A percentile compares a stretch with the other conserved stretches of the same genome.
Conservation (phyloP, 2,113 vertebrate genomes). For the Passer montanus region DNA sequence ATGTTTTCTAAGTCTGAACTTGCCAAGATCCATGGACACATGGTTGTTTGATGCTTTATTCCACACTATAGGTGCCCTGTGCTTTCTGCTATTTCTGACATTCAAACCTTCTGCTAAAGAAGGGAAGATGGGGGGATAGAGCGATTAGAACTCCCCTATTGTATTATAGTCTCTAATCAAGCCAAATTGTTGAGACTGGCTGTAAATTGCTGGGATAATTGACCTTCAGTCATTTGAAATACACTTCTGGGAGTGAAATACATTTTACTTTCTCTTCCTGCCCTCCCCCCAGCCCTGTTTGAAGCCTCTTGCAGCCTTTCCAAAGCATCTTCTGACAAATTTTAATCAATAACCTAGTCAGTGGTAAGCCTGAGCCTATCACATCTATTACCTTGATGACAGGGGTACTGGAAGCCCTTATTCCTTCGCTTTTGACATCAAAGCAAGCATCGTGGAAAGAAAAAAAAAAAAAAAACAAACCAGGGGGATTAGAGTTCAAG, state of each 20-base stretch:
- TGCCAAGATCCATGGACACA: neutral
- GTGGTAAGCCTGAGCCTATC: slow-evolving; percentile 36
- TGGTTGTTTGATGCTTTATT: neutral
- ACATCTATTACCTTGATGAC: slow-evolving; percentile 16
- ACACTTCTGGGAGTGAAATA: slow-evolving; percentile 4
- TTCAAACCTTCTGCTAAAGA: neutral
- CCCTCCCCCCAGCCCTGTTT: neutral
- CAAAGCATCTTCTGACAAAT: slow-evolving; percentile 15
- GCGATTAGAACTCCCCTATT: neutral
- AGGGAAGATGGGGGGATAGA: neutral
- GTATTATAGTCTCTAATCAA: slow-evolving; percentile 14
- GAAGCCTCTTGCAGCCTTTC: slow-evolving; percentile 20
- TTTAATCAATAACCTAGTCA: slow-evolving; percentile 47
- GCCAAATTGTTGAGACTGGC: slow-evolving; percentile 1
- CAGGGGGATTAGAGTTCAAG: slow-evolving; percentile 1
- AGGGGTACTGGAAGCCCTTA: neutral
- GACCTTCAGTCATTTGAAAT: slow-evolving; percentile 19
- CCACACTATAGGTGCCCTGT: neutral
- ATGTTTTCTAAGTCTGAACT: neutral
- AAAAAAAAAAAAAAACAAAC: neutral
- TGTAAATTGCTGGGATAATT: slow-evolving; percentile 28
- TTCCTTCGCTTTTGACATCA: neutral
- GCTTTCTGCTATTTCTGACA: neutral
- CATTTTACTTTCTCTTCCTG: neutral
- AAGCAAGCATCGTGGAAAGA: neutral